Evolutionary conservation across 2,113 vertebrate species (phyloP).

Genomic region (Miniopterus natalensis): DNA sequence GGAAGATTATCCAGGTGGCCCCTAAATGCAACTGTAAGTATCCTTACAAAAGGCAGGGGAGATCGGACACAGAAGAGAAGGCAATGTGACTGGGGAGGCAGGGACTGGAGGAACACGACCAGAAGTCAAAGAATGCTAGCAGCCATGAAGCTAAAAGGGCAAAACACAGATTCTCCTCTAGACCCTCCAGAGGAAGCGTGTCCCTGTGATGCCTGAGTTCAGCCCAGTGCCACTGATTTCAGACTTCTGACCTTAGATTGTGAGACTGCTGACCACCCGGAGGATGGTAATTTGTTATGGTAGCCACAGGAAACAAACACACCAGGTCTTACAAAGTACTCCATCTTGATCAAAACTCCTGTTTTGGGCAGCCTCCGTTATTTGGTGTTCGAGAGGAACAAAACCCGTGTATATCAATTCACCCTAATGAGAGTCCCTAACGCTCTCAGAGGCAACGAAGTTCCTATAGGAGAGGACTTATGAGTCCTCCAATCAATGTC

Average conservation of each 20-base stretch:
- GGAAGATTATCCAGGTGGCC: background rate
- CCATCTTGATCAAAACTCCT: background rate
- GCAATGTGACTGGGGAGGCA: background rate
- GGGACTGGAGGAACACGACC: fast-evolving
- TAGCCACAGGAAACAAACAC: background rate
- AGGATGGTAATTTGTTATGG: background rate
- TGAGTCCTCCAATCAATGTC: background rate
- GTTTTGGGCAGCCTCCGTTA: background rate
- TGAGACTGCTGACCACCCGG: background rate
- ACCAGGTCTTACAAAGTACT: background rate
- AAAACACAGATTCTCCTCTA: background rate
- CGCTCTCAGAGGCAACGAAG: background rate
- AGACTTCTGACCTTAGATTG: background rate
- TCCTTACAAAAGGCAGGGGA: background rate
- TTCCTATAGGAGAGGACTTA: background rate
- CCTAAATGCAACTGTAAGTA: background rate
- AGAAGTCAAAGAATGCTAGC: background rate
- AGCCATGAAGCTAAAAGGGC: background rate
- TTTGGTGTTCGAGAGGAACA: background rate
- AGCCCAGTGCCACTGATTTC: background rate
- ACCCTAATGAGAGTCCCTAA: background rate
- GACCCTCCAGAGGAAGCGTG: fast-evolving
- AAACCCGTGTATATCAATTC: background rate
- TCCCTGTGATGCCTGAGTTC: background rate
- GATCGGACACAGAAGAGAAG: background rate